phyloP scores from a whole-genome alignment of 2,113 vertebrate species.

The Myotis lucifugus region DNA sequence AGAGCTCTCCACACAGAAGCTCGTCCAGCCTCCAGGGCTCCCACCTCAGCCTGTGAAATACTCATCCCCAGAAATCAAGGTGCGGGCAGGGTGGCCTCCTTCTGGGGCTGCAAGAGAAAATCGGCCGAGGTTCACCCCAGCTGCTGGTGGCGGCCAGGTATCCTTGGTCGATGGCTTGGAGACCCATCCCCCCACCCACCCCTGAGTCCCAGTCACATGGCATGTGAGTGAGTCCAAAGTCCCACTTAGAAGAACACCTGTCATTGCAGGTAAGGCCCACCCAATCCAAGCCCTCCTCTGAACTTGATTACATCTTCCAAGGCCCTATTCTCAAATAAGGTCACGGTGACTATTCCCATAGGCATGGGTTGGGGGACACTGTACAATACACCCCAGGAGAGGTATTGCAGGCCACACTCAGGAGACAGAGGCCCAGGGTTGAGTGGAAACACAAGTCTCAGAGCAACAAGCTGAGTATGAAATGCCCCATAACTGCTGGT shows the following conservation, averaged over 20 bases:
- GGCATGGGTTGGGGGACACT: background rate
- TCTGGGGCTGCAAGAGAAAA: no score
- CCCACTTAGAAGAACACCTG: background rate
- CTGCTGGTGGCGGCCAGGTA: fast-evolving
- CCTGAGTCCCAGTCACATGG: background rate
- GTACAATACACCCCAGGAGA: no score
- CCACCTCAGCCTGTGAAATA: background rate
- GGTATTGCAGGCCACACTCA: no score
- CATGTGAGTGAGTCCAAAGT: background rate
- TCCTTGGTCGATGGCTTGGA: fast-evolving
- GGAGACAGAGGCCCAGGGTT: background rate
- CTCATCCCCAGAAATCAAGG: background rate
- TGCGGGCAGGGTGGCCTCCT: background rate
- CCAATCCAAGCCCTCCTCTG: background rate
- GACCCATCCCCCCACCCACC: no score
- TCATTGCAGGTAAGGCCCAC: background rate
- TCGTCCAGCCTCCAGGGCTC: background rate
- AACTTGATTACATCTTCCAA: background rate
- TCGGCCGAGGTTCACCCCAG: background rate
- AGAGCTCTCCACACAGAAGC: background rate
- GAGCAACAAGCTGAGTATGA: fast-evolving
- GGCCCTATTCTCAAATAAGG: no score
- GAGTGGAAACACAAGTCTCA: background rate
- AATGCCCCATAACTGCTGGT: background rate
- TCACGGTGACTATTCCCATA: no score